Base-by-base conservation (phyloP, 1,140 invertebrate species). In the Meloidogyne exigua region DNA sequence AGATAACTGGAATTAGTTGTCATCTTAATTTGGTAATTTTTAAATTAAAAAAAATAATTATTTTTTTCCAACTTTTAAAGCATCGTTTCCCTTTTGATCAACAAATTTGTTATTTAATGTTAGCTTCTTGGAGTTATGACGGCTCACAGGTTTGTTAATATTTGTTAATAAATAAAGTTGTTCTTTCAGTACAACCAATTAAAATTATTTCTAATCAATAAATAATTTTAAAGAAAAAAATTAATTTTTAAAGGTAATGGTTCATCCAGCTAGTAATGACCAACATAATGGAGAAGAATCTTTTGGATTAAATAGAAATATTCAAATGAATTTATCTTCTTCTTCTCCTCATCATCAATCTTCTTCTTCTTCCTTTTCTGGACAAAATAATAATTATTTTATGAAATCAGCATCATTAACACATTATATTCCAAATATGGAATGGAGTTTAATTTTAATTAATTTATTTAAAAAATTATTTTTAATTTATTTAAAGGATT, bases 371-470 rank as follows among this genome's bases (percentile, higher is more conserved):
- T 18, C 44, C 15, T 49, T 18, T 57, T n/a, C 7, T 57, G 49
- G n/a, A 57, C n/a, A n/a, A 57, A 66, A 62, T 42, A 66, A 62
- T 42, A 63, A 62, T 18, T 36, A 62, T 13, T 73, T 73, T 36
- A 73, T 73, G 72, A 62, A 73, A 36, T 39, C 39, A 21, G 71
- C 76, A 12, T 39, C 39, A 13, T 76, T 85, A n/a, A 77, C 79
- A 13, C 84, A 85, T 76, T 85, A 85, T 76, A 85, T 85, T n/a
- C 83, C 82, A 3, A 85, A 85, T 66, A 84, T 83, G 82, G 85
- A 86, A 64, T 86, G 84, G 84, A 78, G 76, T 23, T 57, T n/a
- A 5, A 4, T n/a, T 57, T 57, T n/a, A 4, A 15, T 44, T 44
- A 2, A 57, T 57, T 57, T n/a, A 4, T 2, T 44, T 44, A 2